phyloP scores from a whole-genome alignment of 1,140 invertebrate species.

The Drosophila guanche region DNA sequence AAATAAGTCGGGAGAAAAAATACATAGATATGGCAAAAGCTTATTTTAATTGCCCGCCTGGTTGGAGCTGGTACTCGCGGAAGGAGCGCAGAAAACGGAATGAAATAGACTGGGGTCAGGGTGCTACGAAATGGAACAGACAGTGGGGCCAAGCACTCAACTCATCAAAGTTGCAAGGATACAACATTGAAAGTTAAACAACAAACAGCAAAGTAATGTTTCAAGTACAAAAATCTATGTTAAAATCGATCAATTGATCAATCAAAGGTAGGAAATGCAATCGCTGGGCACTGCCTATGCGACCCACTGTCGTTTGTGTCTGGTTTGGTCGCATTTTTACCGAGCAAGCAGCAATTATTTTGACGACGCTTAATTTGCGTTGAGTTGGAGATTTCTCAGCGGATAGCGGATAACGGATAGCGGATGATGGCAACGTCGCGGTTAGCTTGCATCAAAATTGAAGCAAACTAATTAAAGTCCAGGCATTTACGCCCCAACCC shows the following conservation, averaged over 20 bases:
- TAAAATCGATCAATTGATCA: not conserved
- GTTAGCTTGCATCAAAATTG: conserved; percentile 64
- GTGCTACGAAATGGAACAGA: conserved; percentile 4
- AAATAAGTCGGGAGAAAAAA: conserved; percentile 13
- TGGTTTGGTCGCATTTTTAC: conserved; percentile 48
- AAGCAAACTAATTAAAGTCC: conserved; percentile 77
- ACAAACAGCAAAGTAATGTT: no score
- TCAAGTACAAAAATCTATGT: no score
- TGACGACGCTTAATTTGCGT: conserved; percentile 80
- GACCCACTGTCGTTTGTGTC: conserved; percentile 1
- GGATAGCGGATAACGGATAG: conserved; percentile 55
- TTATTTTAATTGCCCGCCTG: conserved; percentile 72
- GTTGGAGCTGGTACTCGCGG: not conserved
- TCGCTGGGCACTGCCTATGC: conserved; percentile 41
- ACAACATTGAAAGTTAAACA: no score
- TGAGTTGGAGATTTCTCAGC: conserved; percentile 58
- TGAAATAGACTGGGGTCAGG: conserved; percentile 18
- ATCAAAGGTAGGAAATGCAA: not conserved
- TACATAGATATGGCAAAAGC: conserved; percentile 44
- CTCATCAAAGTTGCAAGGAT: not conserved
- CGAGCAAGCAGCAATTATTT: conserved; percentile 78
- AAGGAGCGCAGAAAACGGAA: conserved; percentile 1
- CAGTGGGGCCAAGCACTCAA: conserved; percentile 35
- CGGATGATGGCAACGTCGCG: conserved; percentile 38
- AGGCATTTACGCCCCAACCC: conserved; percentile 17